These are phyloP conservation scores for Ellobius talpinus DNA, from an alignment of 2,113 vertebrate species.

Conservation along the genomic window DNA sequence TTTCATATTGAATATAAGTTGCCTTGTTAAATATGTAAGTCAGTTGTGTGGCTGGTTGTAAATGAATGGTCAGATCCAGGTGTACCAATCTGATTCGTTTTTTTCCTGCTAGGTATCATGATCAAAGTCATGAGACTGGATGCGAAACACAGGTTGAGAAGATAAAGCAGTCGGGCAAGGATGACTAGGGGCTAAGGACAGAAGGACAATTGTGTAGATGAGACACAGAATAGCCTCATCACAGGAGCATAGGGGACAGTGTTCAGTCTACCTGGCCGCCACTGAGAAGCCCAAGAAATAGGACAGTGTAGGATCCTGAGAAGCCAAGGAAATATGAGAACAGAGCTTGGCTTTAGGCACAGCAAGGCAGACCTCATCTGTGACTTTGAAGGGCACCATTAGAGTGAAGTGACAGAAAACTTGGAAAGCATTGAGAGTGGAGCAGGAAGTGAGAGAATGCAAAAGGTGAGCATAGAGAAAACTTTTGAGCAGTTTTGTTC, in stretches of 20 bases:
- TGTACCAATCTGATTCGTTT: not conserved
- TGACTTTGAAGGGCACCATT: not conserved
- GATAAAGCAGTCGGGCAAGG: not conserved
- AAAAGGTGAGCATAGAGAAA: not conserved
- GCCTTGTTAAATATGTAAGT: not conserved
- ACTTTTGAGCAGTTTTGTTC: not conserved
- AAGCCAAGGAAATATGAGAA: not conserved
- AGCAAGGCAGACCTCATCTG: not conserved
- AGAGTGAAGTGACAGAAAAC: not conserved
- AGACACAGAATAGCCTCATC: not conserved
- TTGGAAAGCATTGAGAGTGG: not conserved
- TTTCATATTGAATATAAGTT: not conserved
- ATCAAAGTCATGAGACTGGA: not conserved
- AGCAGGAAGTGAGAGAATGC: not conserved
- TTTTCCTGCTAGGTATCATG: not conserved
- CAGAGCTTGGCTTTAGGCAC: not conserved
- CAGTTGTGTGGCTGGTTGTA: not conserved
- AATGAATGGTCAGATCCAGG: not conserved
- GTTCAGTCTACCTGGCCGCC: not conserved
- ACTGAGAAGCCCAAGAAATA: not conserved
- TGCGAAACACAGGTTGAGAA: not conserved
- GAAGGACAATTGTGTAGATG: not conserved
- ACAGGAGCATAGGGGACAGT: not conserved
- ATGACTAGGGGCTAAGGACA: not conserved
- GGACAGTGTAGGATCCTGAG: not conserved